These are phyloP conservation scores for Sialia sialis DNA, from an alignment of 2,113 vertebrate genomes.

Conservation along the genomic window DNA sequence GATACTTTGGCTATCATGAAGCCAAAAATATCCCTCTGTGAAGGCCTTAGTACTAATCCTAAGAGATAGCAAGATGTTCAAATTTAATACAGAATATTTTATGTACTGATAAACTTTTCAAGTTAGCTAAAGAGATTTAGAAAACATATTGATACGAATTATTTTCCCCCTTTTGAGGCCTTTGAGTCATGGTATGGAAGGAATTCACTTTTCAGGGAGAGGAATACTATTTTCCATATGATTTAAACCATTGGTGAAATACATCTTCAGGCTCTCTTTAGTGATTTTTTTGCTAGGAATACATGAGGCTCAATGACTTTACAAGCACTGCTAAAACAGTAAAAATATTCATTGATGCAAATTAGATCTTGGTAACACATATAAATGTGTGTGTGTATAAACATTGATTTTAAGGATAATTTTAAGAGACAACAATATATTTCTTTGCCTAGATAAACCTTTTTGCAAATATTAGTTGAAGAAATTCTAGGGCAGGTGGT, in stretches of 20 bases:
- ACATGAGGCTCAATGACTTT: background rate
- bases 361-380: background rate
- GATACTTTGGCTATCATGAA: constrained; percentile 9
- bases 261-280: background rate
- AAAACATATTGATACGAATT: background rate
- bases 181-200: background rate
- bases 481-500: background rate
- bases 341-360: background rate
- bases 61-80: background rate
- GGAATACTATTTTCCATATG: background rate
- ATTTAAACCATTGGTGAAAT: background rate
- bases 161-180: background rate
- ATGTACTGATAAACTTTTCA: constrained; percentile 16
- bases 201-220: background rate
- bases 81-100: background rate
- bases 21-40: constrained; percentile 5
- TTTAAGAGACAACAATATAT: background rate
- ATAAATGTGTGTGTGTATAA: background rate
- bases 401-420: background rate
- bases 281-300: background rate
- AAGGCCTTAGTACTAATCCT: background rate
- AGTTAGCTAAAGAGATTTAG: background rate
- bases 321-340: background rate
- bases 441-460: background rate
- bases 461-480: background rate